phyloP scores from a whole-genome alignment of 2,113 vertebrate genomes.

The Catharus bicknelli region DNA sequence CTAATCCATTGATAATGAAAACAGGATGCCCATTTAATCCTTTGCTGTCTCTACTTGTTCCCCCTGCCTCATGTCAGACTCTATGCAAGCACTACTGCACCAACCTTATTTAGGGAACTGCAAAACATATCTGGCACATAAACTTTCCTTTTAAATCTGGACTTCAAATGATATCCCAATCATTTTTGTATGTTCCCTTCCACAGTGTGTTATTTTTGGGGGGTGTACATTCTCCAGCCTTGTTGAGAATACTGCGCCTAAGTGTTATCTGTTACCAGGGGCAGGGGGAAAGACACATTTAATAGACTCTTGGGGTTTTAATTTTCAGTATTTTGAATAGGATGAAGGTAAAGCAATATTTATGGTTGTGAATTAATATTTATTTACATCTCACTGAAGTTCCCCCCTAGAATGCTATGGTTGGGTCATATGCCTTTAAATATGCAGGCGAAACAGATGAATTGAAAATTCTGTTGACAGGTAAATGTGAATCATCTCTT shows the following conservation, averaged over 20 bases:
- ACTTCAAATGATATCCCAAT: background rate
- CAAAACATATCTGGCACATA: background rate
- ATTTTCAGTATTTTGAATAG: conserved; percentile 37
- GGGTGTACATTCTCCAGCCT: background rate
- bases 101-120: background rate
- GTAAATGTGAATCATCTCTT: conserved; percentile 79
- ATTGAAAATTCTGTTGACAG: conserved; percentile 78
- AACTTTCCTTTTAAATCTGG: background rate
- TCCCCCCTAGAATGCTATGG: conserved; percentile 21
- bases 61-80: background rate
- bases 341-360: conserved; percentile 8
- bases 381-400: conserved; percentile 47
- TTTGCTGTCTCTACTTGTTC: background rate
- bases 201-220: background rate
- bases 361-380: conserved; percentile 50
- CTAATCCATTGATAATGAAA: conserved; percentile 3
- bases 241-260: background rate
- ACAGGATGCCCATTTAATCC: background rate
- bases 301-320: background rate
- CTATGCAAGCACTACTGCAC: background rate
- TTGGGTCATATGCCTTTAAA: conserved; percentile 74
- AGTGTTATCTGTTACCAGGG: background rate
- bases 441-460: conserved; percentile 63
- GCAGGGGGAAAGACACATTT: background rate
- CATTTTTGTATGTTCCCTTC: background rate